Evolutionary conservation across 1,140 invertebrate genomes (phyloP), one percentile per base, ranked within the genome.

Genomic region (Drosophila pruinosa): DNA sequence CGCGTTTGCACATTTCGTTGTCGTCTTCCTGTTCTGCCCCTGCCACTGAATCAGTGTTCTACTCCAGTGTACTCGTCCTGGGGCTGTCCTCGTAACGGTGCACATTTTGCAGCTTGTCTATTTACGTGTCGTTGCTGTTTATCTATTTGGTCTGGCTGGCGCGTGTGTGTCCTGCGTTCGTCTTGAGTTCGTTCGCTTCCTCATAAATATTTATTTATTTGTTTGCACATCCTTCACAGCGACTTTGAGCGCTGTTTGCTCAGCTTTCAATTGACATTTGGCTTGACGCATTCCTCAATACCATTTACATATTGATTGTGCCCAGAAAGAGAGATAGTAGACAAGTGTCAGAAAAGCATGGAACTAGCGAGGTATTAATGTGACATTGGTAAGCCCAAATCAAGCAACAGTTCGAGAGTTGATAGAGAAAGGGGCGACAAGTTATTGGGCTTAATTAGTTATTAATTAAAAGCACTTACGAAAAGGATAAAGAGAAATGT

Each of bases 41-140:
- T n/a, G 10, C 36, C 43, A 31, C 24, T 12, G 47, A 26, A 48
- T 48, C 21, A 26, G 12, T 48, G 45, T 48, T 14, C 14, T 22
- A 2, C 6, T 41, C 38, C 38, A 10, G 15, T 41, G 10, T n/a
- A 0, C n/a, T 31, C 28, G 19, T 43, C 34, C 34, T 28, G 14
- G 2, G 8, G n/a, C 34, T 2, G 39, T 12, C 26, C 41, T 28
- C 50, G 17, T 61, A 68, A 68, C 64, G 64, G 64, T 19, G 31
- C 45, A 71, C 15, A 63, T 64, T 75, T 85, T 86, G 80, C 81
- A 86, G 81, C 81, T 85, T 85, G 81, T 68, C 77, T 74, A 75
- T 48, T 62, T 47, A 36, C 22, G n/a, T n/a, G n/a, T 36, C 15
- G 36, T 5, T 21, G 6, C 19, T 41, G 15, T 41, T 56, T 41